Conservation (phyloP, 1,140 invertebrate species). For the Eufriesea mexicana region DNA sequence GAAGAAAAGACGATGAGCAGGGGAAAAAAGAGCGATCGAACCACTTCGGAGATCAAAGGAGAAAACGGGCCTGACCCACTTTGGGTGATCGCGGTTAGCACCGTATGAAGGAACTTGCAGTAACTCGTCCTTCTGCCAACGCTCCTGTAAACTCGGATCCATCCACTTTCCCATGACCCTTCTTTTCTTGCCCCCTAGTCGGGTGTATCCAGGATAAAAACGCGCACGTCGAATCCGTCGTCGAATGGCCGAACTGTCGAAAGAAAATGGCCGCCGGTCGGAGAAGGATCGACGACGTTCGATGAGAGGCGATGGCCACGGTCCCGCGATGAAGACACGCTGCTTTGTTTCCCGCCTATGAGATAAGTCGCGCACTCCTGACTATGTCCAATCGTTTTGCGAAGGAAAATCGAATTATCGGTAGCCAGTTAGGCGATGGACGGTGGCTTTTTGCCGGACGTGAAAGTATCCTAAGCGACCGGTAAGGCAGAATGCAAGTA, state of each 20-base stretch:
- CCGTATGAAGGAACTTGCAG: constrained; percentile 35
- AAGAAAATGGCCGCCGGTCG: not conserved
- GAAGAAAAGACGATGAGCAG: not conserved
- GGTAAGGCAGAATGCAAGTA: constrained; percentile 72
- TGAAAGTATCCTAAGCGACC: constrained; percentile 69
- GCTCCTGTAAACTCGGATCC: constrained; percentile 8
- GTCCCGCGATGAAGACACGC: not conserved
- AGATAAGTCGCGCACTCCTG: too few relatives aligned
- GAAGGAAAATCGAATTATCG: constrained; percentile 20
- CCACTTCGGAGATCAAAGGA: constrained; percentile 41
- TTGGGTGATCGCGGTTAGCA: constrained; percentile 37
- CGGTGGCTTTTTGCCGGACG: constrained; percentile 61
- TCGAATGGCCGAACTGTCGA: not conserved
- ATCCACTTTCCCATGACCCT: constrained; percentile 1
- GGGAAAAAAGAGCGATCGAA: not conserved
- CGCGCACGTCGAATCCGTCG: not conserved
- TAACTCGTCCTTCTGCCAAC: constrained; percentile 47
- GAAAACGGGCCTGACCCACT: constrained; percentile 64
- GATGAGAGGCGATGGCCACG: not conserved
- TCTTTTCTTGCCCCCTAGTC: not conserved
- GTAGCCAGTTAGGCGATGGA: not conserved
- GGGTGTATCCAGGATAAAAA: not conserved
- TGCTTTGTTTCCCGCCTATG: too few relatives aligned
- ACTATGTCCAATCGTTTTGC: not conserved
- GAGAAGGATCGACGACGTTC: not conserved